Percentiles rank a stretch among this genome's conserved stretches.
phyloP scores from a whole-genome alignment of 2,888 invertebrate genomes.

The Euzetes globulus region DNA sequence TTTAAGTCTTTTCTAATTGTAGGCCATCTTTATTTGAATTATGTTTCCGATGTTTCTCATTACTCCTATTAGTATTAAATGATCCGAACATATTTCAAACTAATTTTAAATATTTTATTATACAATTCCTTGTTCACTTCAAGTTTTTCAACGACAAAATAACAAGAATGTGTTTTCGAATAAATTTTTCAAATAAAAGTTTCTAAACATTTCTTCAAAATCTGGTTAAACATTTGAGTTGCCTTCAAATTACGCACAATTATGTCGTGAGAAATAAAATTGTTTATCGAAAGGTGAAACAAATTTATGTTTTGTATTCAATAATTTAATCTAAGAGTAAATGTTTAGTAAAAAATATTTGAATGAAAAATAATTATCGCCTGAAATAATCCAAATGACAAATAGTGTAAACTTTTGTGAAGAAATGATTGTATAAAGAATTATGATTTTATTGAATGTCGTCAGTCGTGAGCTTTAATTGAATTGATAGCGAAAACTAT shows the following conservation, averaged over 20 bases:
- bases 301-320: neutral
- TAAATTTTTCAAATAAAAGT: neutral
- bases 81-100: too few relatives aligned
- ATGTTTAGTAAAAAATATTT: neutral
- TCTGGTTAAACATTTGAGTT: too few relatives aligned
- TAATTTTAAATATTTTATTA: too few relatives aligned
- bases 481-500: conserved; percentile 10
- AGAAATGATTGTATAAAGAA: conserved; percentile 4
- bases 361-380: conserved; percentile 5
- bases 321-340: neutral
- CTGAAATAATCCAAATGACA: conserved; percentile 1
- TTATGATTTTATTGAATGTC: conserved; percentile 1
- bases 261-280: too few relatives aligned
- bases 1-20: neutral
- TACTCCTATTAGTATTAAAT: neutral
- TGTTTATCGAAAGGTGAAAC: neutral
- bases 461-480: conserved; percentile 12
- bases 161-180: too few relatives aligned
- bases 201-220: too few relatives aligned
- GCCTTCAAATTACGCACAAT: too few relatives aligned
- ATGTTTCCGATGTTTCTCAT: neutral
- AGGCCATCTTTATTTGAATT: conserved; percentile 10
- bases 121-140: too few relatives aligned
- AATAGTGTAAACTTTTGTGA: neutral
- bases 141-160: too few relatives aligned